Conservation (phyloP, 2,113 vertebrate genomes). For the Megalops atlanticus region DNA sequence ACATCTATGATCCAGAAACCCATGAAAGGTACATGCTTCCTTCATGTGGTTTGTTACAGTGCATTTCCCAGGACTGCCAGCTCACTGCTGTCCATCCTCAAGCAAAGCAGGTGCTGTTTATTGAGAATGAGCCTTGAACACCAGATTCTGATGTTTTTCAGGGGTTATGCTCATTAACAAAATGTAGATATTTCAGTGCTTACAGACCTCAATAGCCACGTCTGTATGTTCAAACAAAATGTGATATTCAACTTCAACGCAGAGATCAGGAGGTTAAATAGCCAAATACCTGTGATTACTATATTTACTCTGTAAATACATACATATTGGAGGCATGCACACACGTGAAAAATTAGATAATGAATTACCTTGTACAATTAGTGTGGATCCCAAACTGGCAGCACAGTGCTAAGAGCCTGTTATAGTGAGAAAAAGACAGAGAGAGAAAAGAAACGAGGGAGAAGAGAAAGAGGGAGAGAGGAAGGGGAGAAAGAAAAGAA, state of each 20-base stretch:
- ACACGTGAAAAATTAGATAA: slow-evolving; percentile 30
- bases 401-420: slow-evolving; percentile 55
- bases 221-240: too few species aligned
- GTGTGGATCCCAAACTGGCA: slow-evolving; percentile 38
- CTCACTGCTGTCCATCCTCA: not conserved
- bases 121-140: too few species aligned
- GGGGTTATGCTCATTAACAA: too few species aligned
- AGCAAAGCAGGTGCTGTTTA: not conserved
- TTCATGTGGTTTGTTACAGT: too few species aligned
- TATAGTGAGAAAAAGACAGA: slow-evolving; percentile 39
- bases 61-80: not conserved
- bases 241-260: too few species aligned
- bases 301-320: too few species aligned
- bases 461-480: slow-evolving; percentile 35
- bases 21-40: too few species aligned
- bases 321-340: not conserved
- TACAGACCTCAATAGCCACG: not conserved
- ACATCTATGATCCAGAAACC: too few species aligned
- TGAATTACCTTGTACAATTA: slow-evolving; percentile 62
- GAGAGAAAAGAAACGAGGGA: slow-evolving; percentile 25
- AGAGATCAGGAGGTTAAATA: too few species aligned
- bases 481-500: slow-evolving; percentile 30
- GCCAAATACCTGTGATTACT: too few species aligned
- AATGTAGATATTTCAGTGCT: too few species aligned
- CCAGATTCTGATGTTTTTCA: too few species aligned